phyloP scores from a whole-genome alignment of 2,888 invertebrate genomes.

The Aradus depressus region DNA sequence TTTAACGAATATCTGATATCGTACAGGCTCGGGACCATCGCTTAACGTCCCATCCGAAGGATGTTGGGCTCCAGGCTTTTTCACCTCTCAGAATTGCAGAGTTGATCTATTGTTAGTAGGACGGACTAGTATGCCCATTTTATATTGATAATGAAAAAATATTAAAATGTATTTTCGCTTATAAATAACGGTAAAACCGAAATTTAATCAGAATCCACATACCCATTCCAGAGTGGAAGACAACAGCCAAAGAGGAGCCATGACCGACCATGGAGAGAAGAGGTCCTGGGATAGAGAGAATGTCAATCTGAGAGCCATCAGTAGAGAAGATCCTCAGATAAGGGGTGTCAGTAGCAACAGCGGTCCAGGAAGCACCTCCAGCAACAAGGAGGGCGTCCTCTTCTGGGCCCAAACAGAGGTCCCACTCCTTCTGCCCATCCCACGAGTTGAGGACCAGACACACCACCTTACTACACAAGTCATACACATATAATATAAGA shows the following conservation, averaged over 20 bases:
- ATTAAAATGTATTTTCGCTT: too few species aligned
- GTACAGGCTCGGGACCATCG: too few species aligned
- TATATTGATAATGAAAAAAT: too few species aligned
- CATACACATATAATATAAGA: slow-evolving; percentile 15
- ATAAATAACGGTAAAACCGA: too few species aligned
- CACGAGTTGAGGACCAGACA: slow-evolving; percentile 55
- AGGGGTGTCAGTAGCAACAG: slow-evolving; percentile 61
- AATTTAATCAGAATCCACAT: slow-evolving; percentile 3
- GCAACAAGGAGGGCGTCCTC: slow-evolving; percentile 66
- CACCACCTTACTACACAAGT: slow-evolving; percentile 51
- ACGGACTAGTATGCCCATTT: too few species aligned
- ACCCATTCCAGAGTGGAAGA: slow-evolving; percentile 52
- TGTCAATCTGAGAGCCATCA: slow-evolving; percentile 75
- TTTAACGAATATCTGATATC: too few species aligned
- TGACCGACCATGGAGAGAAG: slow-evolving; percentile 55
- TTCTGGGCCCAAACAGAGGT: slow-evolving; percentile 57
- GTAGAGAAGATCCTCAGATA: slow-evolving; percentile 72
- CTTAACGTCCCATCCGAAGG: too few species aligned
- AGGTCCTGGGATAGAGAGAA: slow-evolving; percentile 60
- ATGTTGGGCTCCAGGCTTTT: too few species aligned
- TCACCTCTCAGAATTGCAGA: too few species aligned
- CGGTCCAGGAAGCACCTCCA: slow-evolving; percentile 62
- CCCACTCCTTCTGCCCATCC: slow-evolving; percentile 68
- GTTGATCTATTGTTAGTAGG: too few species aligned
- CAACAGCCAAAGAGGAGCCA: slow-evolving; percentile 49